These are phyloP conservation scores for Camponotus vicinus DNA, from an alignment of 1,140 invertebrate genomes.

Conservation along the genomic window DNA sequence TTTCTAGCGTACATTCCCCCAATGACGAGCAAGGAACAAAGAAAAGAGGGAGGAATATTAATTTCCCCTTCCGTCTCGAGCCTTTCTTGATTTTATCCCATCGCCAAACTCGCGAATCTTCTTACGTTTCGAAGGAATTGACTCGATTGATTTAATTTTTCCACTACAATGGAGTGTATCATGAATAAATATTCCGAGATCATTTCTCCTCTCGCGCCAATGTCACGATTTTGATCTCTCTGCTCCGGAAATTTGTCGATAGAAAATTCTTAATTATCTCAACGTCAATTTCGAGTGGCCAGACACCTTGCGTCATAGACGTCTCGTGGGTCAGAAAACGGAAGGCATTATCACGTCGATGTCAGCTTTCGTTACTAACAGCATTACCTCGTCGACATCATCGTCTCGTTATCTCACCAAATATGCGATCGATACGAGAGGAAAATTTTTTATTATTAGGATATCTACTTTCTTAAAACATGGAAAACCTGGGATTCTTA, in stretches of 20 bases:
- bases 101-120: neutral
- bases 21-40: slow-evolving; percentile 27
- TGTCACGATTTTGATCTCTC: neutral
- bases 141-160: neutral
- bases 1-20: neutral
- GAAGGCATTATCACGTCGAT: slow-evolving; percentile 34
- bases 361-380: slow-evolving; percentile 49
- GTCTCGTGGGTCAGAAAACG: slow-evolving; percentile 28
- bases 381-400: slow-evolving; percentile 37
- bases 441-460: too few relatives aligned
- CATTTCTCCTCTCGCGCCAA: neutral
- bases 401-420: neutral
- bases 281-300: slow-evolving; percentile 19
- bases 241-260: neutral
- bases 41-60: slow-evolving; percentile 39
- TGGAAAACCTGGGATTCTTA: too few relatives aligned
- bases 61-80: slow-evolving; percentile 6
- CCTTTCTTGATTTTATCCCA: neutral
- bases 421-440: slow-evolving; percentile 27
- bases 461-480: neutral
- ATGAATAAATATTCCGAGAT: neutral
- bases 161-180: too few relatives aligned
- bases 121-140: too few relatives aligned
- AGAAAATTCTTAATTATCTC: neutral
- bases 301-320: slow-evolving; percentile 24